phyloP scores from a whole-genome alignment of 2,113 vertebrate species.

The Neofelis nebulosa region DNA sequence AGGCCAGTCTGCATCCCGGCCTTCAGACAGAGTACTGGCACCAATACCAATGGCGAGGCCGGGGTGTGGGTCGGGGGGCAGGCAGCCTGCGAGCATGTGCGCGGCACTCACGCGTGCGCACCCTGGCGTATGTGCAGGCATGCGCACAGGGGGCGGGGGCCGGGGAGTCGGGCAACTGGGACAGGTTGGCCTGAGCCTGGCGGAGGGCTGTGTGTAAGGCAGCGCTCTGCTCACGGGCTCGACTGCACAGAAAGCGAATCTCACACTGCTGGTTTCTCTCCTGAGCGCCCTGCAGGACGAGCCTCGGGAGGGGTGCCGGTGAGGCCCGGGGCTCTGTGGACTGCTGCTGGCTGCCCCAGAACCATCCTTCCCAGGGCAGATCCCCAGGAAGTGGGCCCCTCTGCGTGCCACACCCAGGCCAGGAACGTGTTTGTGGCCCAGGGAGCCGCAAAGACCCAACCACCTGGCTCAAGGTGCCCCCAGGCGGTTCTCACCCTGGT shows the following conservation, averaged over 20 bases:
- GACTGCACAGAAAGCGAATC: not conserved
- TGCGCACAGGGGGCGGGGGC: not conserved
- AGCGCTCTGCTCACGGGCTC: not conserved
- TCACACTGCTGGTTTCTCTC: not conserved
- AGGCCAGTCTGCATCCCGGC: not conserved
- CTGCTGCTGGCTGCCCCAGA: not conserved
- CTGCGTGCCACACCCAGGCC: not conserved
- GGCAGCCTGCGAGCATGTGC: not conserved
- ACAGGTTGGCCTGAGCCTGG: not conserved
- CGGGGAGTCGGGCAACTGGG: not conserved
- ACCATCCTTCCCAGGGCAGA: not conserved
- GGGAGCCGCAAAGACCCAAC: not conserved
- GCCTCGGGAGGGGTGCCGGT: not conserved
- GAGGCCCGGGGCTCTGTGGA: not conserved
- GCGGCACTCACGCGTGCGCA: not conserved
- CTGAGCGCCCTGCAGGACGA: not conserved
- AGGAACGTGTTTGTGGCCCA: no score
- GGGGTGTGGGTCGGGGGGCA: not conserved
- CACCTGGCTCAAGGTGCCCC: not conserved
- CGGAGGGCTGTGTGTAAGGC: not conserved
- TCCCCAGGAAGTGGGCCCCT: not conserved
- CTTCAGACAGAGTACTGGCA: constrained; percentile 14
- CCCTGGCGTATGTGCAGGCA: not conserved
- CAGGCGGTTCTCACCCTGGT: not conserved
- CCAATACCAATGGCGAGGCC: not conserved